Base-by-base conservation (phyloP, 2,888 invertebrate species). In the Argyra leucocephala region DNA sequence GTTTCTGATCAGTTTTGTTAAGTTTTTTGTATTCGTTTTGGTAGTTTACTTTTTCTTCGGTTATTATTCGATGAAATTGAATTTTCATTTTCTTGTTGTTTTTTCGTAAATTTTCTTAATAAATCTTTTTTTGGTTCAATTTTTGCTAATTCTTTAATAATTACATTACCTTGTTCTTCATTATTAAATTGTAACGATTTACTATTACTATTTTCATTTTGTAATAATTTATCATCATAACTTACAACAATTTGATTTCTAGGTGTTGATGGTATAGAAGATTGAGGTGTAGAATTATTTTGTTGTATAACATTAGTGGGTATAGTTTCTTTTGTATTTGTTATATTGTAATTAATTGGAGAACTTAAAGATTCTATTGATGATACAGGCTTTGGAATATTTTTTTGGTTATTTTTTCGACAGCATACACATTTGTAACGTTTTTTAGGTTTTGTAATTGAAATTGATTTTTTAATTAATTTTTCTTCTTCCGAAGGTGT, bases 371-470 rank as follows among this genome's bases (percentile, higher is more conserved):
- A 48, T 48, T 48, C 48, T 18, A 15, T 48, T 48, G 48, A 48
- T 48, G 48, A 48, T 12, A 48, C 18, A 15, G n/a, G 48, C 18
- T 48, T n/a, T 48, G 48, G 48, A 15, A 18, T 48, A n/a, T n/a
- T 48, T 15, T 48, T 48, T 48, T 18, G 5, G 5, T 48, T 48
- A 18, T 2, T 15, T 18, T 18, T 18, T 15, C 48, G 5, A 18
- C 18, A 48, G 18, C 12, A 48, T 12, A 2, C 12, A 9, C 48
- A 48, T 65, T 62, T 67, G 69, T 59, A 61, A 66, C 66, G 58
- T 67, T 64, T 66, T 62, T 67, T 63, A 24, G 67, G 62, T 9
- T 48, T 48, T 48, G 48, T 48, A 48, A 18, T 10, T 26, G 31
- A 7, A 48, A 48, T 48, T 48, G n/a, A 31, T 31, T 31, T 31